Base-by-base conservation (phyloP, 1,140 invertebrate species). In the Tetranychus cinnabarinus region DNA sequence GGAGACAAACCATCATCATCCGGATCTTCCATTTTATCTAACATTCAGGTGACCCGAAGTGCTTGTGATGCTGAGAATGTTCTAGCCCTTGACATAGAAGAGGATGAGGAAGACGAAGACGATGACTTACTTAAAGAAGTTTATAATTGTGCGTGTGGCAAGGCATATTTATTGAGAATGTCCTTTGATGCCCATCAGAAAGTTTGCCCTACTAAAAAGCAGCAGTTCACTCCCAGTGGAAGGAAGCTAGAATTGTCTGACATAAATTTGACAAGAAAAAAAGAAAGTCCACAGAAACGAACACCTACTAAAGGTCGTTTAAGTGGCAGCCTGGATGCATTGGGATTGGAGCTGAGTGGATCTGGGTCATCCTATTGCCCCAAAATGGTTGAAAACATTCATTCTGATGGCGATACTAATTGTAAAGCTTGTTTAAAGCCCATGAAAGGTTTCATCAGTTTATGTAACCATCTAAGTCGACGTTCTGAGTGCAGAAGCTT, bases 401-500 rank as follows among this genome's bases (percentile, higher is more conserved):
- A 56, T 37, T 12, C 34, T 3, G 34, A 54, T 31, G 35, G n/a
- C 2, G 55, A 61, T 56, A 15, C 45, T 31, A 12, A 34, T 45
- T 61, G 60, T 45, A 55, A 46, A 34, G 23, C 55, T 56, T 61
- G 60, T 35, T 12, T 10, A 3, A 61, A 61, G 34, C 15, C 55
- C 8, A 34, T 61, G 15, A 31, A 23, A 37, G 34, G 33, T n/a
- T 42, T 55, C 7, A 39, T 48, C 15, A 47, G 50, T 61, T 34
- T 61, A 13, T 61, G 60, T 45, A 56, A 56, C 31, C 60, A 61
- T 61, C 23, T 61, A 23, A 56, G 60, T 56, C 60, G 60, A 33
- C 50, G 60, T 7, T 13, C 23, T n/a, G 52, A 55, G 15, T 61
- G 60, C 46, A 15, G 60, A 23, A 52, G 39, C 37, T 56, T n/a